Percentiles rank a stretch among this genome's conserved stretches.
phyloP scores from a whole-genome alignment of 1,140 invertebrate genomes.

The Trigoniulus corallinus region DNA sequence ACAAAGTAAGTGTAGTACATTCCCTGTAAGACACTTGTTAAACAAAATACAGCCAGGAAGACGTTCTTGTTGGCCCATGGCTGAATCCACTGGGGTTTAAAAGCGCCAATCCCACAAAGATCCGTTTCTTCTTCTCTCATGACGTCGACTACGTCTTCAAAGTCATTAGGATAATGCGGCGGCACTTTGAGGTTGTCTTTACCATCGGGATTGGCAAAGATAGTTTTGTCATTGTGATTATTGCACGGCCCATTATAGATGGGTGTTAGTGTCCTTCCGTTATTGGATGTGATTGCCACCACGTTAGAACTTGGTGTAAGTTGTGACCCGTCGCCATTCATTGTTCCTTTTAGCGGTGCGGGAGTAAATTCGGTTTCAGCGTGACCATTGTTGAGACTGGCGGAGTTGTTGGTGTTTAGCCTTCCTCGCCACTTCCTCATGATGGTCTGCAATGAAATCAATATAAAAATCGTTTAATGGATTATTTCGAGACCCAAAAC shows the following conservation, averaged over 20 bases:
- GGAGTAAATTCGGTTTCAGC: background rate
- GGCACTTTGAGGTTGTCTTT: too few species aligned
- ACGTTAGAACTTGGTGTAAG: too few species aligned
- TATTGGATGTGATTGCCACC: too few species aligned
- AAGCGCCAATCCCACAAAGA: constrained; percentile 48
- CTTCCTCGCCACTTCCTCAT: background rate
- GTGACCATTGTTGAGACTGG: background rate
- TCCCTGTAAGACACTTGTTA: constrained; percentile 76
- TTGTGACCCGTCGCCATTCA: too few species aligned
- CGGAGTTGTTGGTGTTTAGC: background rate
- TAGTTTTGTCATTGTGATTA: too few species aligned
- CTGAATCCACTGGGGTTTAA: constrained; percentile 47
- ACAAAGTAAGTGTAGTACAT: constrained; percentile 94
- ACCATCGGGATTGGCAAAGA: too few species aligned
- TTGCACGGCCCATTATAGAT: too few species aligned
- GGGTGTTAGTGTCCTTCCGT: too few species aligned
- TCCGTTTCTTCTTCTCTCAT: constrained; percentile 20
- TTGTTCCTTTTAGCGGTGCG: too few species aligned
- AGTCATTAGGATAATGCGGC: too few species aligned
- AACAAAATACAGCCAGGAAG: constrained; percentile 71
- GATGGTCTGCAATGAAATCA: background rate
- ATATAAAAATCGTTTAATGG: too few species aligned
- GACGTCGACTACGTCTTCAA: constrained; percentile 27
- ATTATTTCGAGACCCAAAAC: too few species aligned
- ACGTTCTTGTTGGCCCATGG: constrained; percentile 70